Conservation (phyloP, 2,113 vertebrate species). For the Leptocoma aspasia region DNA sequence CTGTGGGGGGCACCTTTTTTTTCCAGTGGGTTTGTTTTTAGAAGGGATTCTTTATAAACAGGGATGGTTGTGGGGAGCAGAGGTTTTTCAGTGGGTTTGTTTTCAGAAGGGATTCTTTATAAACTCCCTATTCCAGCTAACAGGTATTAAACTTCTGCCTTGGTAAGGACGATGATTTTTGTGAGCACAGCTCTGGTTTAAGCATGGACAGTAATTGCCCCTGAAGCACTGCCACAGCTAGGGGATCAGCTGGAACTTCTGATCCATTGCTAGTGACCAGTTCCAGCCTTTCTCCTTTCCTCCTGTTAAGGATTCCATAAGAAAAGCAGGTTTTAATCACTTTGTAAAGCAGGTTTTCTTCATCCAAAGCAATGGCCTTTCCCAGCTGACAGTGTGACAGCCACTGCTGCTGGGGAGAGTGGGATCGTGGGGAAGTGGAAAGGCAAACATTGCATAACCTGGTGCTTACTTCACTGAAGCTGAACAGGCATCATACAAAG, state of each 20-base stretch:
- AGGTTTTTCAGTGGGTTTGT: not conserved
- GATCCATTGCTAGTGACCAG: not conserved
- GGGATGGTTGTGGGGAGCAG: not conserved
- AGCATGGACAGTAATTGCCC: not conserved
- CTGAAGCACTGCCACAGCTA: not conserved
- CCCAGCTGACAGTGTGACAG: not conserved
- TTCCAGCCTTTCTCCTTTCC: not conserved
- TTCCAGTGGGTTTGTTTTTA: not conserved
- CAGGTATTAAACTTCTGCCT: not conserved
- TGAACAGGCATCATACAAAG: not conserved
- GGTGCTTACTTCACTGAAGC: not conserved
- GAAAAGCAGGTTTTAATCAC: not conserved
- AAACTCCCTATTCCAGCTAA: not conserved
- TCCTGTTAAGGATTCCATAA: not conserved
- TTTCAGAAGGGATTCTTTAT: not conserved
- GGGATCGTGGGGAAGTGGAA: fast-evolving
- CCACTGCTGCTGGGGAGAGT: not conserved
- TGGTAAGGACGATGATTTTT: not conserved
- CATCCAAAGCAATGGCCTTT: not conserved
- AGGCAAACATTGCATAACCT: not conserved
- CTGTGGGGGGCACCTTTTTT: fast-evolving
- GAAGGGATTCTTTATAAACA: not conserved
- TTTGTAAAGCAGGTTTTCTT: not conserved
- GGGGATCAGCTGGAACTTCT: not conserved
- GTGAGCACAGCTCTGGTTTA: not conserved